phyloP scores from a whole-genome alignment of 2,113 vertebrate genomes.

The Recurvirostra avosetta region DNA sequence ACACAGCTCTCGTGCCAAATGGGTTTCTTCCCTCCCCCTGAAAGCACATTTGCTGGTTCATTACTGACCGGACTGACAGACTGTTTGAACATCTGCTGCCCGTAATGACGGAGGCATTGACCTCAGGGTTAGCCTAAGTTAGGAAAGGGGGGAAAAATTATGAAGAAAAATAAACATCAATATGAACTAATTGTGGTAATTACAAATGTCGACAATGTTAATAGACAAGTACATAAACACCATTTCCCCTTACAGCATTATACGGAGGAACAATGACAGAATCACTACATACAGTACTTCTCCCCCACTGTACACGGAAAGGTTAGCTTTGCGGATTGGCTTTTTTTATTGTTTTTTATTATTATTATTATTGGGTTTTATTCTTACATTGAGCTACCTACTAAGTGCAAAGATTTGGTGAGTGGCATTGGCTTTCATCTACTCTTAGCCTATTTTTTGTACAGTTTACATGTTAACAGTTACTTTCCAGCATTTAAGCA shows the following conservation, averaged over 20 bases:
- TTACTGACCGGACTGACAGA: constrained; percentile 14
- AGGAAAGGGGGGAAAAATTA: neutral
- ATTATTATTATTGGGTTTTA: constrained; percentile 54
- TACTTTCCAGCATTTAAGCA: constrained; percentile 68
- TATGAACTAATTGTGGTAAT: constrained; percentile 1
- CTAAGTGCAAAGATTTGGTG: constrained; percentile 77
- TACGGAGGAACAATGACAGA: constrained; percentile 57
- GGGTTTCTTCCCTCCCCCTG: neutral
- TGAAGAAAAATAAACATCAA: constrained; percentile 35
- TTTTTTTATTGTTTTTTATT: constrained; percentile 10
- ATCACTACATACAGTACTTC: constrained; percentile 39
- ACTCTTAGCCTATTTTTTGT: constrained; percentile 64
- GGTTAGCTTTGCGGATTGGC: constrained; percentile 8
- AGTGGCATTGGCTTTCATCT: constrained; percentile 68
- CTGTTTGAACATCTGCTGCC: constrained; percentile 22
- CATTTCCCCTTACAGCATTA: constrained; percentile 27
- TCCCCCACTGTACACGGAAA: constrained; percentile 52
- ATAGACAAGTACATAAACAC: constrained; percentile 56
- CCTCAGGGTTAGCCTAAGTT: neutral
- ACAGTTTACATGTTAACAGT: constrained; percentile 71
- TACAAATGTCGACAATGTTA: constrained; percentile 40
- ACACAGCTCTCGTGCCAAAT: constrained; percentile 54
- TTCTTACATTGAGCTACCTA: constrained; percentile 76
- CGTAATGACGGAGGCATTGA: neutral
- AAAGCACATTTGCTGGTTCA: constrained; percentile 57